Evolutionary conservation across 2,113 vertebrate genomes (phyloP), one percentile per base, ranked within the genome.

Genomic region (Lagopus muta): DNA sequence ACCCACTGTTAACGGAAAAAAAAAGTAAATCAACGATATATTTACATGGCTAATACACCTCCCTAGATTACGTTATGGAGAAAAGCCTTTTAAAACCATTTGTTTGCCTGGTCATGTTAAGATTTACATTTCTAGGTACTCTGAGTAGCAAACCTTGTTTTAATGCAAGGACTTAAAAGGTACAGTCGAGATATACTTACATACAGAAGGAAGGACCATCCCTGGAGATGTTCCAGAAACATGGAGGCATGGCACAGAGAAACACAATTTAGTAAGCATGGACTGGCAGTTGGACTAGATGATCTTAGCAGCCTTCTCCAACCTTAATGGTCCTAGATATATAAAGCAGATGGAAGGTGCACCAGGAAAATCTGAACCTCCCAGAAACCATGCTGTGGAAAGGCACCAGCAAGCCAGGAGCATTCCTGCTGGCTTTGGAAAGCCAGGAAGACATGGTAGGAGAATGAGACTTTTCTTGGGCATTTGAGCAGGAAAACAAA

Each of bases 61-160:
- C 36, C 61, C 34, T 85, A 82, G 66, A 50, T 90, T 82, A 89
- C 67, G 65, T 92, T 85, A 88, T 82, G 71, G n/a, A 85, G 34
- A 28, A 84, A 75, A 96, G 79, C 83, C 94, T 91, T 95, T 88
- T 57, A 92, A 96, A 92, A 89, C 77, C 13, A 74, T 94, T 93
- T 95, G 34, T 94, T 91, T 91, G 75, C 91, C 78, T 89, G 69
- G 74, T 90, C 34, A 62, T 77, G 65, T 75, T 84, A 84, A 55
- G 50, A 86, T 55, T 24, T 83, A 48, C 85, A 78, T 70, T 80
- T 48, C 71, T 89, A 81, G 61, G 52, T 74, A 40, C 42, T 55
- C 30, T 19, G 42, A 62, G 38, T 50, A 79, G 48, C 12, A 84
- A 45, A 62, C 19, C 7, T 57, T 74, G 45, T 61, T 96, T 87